A percentile compares a stretch with the other conserved stretches of the same genome.
phyloP scores from a whole-genome alignment of 2,888 invertebrate species.

The Nezara viridula region DNA sequence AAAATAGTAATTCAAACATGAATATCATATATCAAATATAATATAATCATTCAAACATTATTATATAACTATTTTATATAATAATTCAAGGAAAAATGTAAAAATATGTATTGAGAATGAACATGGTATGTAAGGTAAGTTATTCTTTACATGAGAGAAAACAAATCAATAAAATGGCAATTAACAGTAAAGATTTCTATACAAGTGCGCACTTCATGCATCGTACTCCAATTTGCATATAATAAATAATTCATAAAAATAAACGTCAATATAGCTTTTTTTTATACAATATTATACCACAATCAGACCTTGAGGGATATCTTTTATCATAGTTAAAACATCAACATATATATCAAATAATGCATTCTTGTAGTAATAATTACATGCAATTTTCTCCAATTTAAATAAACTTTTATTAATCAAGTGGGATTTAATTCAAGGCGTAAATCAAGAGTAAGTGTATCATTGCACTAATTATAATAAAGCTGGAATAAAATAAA shows the following conservation, averaged over 20 bases:
- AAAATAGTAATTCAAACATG: no score
- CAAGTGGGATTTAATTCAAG: not conserved
- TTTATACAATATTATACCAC: not conserved
- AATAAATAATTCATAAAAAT: constrained; percentile 4
- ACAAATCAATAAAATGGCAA: not conserved
- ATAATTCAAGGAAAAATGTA: no score
- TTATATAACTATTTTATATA: no score
- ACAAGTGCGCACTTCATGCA: not conserved
- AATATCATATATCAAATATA: no score
- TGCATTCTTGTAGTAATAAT: not conserved
- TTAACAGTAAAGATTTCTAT: not conserved
- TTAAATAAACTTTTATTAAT: not conserved
- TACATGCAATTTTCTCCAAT: not conserved
- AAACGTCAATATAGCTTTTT: not conserved
- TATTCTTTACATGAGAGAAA: not conserved
- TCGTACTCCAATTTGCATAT: not conserved
- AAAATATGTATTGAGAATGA: no score
- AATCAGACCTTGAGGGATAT: not conserved
- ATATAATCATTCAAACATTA: no score
- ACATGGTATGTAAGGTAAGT: not conserved
- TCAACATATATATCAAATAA: not conserved
- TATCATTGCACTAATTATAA: no score
- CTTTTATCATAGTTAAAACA: not conserved
- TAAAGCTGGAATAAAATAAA: no score
- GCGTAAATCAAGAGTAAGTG: not conserved